Percentiles rank a stretch among this genome's conserved stretches.
These are phyloP conservation scores for Poeciliopsis turneri DNA, from an alignment of 2,797 vertebrate genomes.

Conservation along the genomic window DNA sequence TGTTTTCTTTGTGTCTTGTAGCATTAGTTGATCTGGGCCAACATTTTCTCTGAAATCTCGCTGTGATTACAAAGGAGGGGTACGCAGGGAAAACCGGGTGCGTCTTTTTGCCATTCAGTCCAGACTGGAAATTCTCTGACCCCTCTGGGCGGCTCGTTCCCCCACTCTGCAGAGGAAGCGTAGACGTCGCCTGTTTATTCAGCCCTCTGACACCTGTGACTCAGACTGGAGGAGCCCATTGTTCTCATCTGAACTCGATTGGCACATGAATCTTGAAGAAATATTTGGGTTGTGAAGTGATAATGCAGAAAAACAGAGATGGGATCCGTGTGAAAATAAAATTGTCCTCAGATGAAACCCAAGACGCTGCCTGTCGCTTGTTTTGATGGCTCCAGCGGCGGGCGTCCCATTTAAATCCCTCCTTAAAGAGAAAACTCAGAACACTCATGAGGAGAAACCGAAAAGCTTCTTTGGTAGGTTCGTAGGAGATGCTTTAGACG, in stretches of 20 bases:
- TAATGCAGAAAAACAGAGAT: slow-evolving; percentile 49
- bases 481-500: background rate
- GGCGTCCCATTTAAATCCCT: slow-evolving; percentile 11
- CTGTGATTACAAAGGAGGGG: slow-evolving; percentile 69
- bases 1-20: slow-evolving; percentile 74
- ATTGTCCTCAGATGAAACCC: slow-evolving; percentile 32
- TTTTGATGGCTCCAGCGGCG: slow-evolving; percentile 12
- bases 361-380: slow-evolving; percentile 13
- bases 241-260: slow-evolving; percentile 66
- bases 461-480: background rate
- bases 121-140: slow-evolving; percentile 70
- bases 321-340: slow-evolving; percentile 55
- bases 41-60: slow-evolving; percentile 70
- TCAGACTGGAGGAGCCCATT: slow-evolving; percentile 53
- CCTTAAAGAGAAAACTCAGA: background rate
- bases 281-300: slow-evolving; percentile 65
- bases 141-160: slow-evolving; percentile 24
- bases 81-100: slow-evolving; percentile 50
- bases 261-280: slow-evolving; percentile 54
- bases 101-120: slow-evolving; percentile 59
- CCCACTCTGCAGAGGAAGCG: slow-evolving; percentile 58
- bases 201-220: slow-evolving; percentile 73
- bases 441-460: background rate
- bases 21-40: slow-evolving; percentile 74
- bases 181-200: slow-evolving; percentile 70